Conservation (phyloP, 2,797 vertebrate species). For the Pelochelys cantorii region DNA sequence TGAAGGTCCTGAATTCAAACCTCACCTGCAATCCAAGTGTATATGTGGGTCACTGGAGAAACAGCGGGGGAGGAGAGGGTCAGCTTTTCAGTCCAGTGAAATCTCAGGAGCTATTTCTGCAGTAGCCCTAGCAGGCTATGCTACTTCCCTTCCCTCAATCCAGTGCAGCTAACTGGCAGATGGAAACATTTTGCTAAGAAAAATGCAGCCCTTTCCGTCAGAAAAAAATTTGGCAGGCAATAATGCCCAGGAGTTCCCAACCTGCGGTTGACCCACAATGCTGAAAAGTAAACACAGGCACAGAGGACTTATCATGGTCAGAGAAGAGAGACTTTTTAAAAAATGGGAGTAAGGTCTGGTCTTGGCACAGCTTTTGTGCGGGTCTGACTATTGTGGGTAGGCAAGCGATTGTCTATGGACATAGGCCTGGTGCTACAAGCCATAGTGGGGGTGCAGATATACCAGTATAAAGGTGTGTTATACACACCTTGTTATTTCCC, state of each 20-base stretch:
- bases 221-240: conserved; percentile 22
- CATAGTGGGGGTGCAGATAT: neutral
- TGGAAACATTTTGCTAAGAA: conserved; percentile 38
- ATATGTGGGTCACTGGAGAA: neutral
- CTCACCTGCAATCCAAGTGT: neutral
- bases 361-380: conserved; percentile 30
- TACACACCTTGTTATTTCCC: too few species aligned
- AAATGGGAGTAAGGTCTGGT: conserved; percentile 26
- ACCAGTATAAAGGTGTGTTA: neutral
- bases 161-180: conserved; percentile 40
- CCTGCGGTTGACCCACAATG: neutral
- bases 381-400: neutral
- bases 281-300: conserved; percentile 64
- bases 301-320: conserved; percentile 56
- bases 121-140: neutral
- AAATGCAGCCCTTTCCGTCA: conserved; percentile 36
- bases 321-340: conserved; percentile 41
- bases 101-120: neutral
- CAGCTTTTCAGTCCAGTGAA: neutral
- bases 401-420: neutral
- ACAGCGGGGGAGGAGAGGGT: neutral
- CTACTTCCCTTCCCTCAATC: neutral
- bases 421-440: neutral
- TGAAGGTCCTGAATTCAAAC: neutral
- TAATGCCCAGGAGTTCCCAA: neutral